A percentile compares a stretch with the other conserved stretches of the same genome.
Conservation (phyloP, 1,140 invertebrate genomes). For the Calliopsis andreniformis region DNA sequence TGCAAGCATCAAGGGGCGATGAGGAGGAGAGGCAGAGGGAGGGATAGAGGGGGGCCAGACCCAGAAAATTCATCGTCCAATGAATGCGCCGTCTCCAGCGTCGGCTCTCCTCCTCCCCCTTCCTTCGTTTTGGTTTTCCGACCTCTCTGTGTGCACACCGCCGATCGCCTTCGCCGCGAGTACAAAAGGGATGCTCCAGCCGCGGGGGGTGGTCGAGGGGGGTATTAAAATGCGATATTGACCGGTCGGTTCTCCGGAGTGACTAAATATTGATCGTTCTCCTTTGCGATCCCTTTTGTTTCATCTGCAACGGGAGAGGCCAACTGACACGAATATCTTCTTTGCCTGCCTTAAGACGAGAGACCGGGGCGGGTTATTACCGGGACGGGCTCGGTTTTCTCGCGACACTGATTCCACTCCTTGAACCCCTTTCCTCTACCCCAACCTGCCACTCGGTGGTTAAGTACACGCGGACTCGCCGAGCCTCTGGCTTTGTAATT, state of each 20-base stretch:
- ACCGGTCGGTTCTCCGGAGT: slow-evolving; percentile 34
- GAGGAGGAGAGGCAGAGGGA: too few relatives aligned
- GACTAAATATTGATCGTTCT: slow-evolving; percentile 54
- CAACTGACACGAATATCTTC: slow-evolving; percentile 54
- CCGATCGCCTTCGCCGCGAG: slow-evolving; percentile 19
- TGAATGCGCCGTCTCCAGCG: slow-evolving; percentile 38
- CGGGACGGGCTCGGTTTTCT: slow-evolving; percentile 42
- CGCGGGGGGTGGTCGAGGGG: too few relatives aligned
- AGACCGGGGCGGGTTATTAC: slow-evolving; percentile 25
- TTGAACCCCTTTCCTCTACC: slow-evolving; percentile 34
- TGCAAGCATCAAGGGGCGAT: slow-evolving; percentile 45
- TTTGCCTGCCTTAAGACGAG: slow-evolving; percentile 45
- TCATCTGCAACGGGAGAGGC: slow-evolving; percentile 39
- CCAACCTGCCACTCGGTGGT: slow-evolving; percentile 4
- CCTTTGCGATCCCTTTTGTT: slow-evolving; percentile 50
- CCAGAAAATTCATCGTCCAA: slow-evolving; percentile 50
- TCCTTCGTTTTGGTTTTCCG: background rate
- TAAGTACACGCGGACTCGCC: slow-evolving; percentile 27
- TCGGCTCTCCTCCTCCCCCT: background rate
- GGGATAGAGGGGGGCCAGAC: too few relatives aligned
- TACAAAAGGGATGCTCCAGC: background rate
- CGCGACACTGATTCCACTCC: slow-evolving; percentile 47
- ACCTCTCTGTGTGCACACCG: background rate
- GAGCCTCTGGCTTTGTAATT: slow-evolving; percentile 28
- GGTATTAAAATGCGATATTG: slow-evolving; percentile 52